Conservation (phyloP, 2,113 vertebrate species). For the Brienomyrus longianalis region DNA sequence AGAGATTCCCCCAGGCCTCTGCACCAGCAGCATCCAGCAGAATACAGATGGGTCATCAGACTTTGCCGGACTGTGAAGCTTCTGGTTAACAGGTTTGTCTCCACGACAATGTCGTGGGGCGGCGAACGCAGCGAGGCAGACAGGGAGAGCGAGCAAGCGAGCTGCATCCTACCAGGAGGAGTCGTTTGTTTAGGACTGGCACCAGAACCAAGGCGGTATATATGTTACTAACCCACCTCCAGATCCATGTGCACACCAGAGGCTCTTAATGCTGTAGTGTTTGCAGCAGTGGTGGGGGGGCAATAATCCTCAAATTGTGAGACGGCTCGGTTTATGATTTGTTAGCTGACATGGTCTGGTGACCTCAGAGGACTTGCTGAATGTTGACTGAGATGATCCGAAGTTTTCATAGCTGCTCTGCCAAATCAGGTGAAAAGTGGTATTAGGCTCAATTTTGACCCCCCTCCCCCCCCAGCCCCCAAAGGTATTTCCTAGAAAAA, state of each 20-base stretch:
- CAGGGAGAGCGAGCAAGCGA: slow-evolving; percentile 24
- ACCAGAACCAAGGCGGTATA: slow-evolving; percentile 63
- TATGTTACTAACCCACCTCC: slow-evolving; percentile 59
- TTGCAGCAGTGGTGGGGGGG: slow-evolving; percentile 22
- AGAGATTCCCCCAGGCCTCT: background rate
- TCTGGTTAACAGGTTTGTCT: background rate
- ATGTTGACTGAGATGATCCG: background rate
- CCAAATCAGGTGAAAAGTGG: background rate
- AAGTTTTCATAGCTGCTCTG: background rate
- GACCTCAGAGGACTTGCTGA: background rate
- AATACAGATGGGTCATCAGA: background rate
- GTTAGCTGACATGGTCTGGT: background rate
- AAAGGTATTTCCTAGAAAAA: background rate
- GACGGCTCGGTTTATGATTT: slow-evolving; percentile 53
- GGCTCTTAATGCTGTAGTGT: slow-evolving; percentile 56
- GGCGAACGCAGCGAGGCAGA: slow-evolving; percentile 13
- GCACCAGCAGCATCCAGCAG: background rate
- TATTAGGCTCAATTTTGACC: background rate
- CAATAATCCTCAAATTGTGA: slow-evolving; percentile 58
- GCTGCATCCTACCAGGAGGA: slow-evolving; percentile 68
- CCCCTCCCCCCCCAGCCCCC: background rate
- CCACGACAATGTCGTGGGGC: slow-evolving; percentile 27
- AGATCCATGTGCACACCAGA: slow-evolving; percentile 60
- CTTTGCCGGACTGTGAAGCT: background rate
- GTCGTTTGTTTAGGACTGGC: slow-evolving; percentile 63